Evolutionary conservation across 2,113 vertebrate species (phyloP), one percentile per base, ranked within the genome.

Genomic region (Elgaria multicarinata): DNA sequence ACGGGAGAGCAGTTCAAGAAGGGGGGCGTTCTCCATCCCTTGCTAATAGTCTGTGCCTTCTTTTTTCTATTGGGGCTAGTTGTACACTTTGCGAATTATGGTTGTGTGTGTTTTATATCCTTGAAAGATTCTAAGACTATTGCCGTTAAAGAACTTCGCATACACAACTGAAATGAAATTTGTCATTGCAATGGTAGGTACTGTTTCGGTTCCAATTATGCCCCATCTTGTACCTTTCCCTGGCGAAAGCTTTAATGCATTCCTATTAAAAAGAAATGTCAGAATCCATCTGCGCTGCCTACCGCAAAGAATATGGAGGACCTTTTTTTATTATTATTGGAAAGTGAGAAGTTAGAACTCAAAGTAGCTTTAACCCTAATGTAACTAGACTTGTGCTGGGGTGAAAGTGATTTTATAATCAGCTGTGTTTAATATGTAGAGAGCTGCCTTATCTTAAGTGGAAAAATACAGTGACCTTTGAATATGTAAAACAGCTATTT

Each of bases 401-500:
- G 42, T 9, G 28, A 84, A 84, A 84, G 64, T 31, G 28, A 33
- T 84, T 86, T 76, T 62, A 86, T 76, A 86, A 76, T 86, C 55
- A 76, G 12, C 83, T 86, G 46, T 58, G 36, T 44, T 86, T 76
- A 62, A 76, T 86, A 76, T 62, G 71, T 76, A 44, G 55, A 86
- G 53, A 64, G 55, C 36, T 62, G 72, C 7, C 72, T 62, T 44
- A 76, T 44, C 85, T 76, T 42, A 76, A 86, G 36, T 44, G 72
- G 72, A 76, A 86, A 75, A 86, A 76, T 76, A 86, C 72, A 76
- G 31, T 76, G 85, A 76, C 85, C 83, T 85, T 85, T 74, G 46
- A 85, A 74, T 85, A 74, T 85, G 33, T 55, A 74, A 85, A 85
- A 24, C n/a, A 85, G 83, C 50, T 85, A 55, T 85, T 85, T 85